Conservation (phyloP, 2,888 invertebrate genomes). For the Arenicola marina region DNA sequence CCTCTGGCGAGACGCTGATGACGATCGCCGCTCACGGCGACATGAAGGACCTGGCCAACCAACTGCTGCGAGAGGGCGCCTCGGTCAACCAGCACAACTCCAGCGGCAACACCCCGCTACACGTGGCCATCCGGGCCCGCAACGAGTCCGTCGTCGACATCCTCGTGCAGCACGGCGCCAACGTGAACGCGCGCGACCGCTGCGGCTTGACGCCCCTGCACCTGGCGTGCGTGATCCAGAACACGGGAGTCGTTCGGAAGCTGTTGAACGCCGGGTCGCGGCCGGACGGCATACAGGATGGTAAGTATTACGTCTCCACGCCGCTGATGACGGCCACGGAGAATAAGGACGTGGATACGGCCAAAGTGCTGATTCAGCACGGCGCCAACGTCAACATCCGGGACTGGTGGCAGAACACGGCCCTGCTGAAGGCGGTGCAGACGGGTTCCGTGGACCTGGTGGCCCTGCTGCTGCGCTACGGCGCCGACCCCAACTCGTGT, state of each 20-base stretch:
- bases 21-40: constrained; percentile 18
- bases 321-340: constrained; percentile 22
- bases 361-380: constrained; percentile 12
- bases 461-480: constrained; percentile 11
- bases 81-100: constrained; percentile 17
- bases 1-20: constrained; percentile 23
- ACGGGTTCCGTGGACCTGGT: constrained; percentile 15
- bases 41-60: constrained; percentile 8
- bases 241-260: constrained; percentile 6
- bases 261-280: constrained; percentile 19
- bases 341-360: constrained; percentile 13
- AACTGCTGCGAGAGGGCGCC: constrained; percentile 17
- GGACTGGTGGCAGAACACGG: constrained; percentile 26
- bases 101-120: constrained; percentile 23
- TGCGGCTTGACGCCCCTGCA: constrained; percentile 27
- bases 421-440: constrained; percentile 23
- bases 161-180: constrained; percentile 17
- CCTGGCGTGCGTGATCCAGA: constrained; percentile 19
- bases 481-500: constrained; percentile 24
- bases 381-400: constrained; percentile 21
- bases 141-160: constrained; percentile 14
- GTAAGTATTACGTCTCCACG: constrained; percentile 21
- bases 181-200: constrained; percentile 16
- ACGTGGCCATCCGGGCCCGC: constrained; percentile 22
- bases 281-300: constrained; percentile 19